A percentile compares a stretch with the other conserved stretches of the same genome.
phyloP scores from a whole-genome alignment of 2,888 invertebrate species.

The Tinea semifulvella region DNA sequence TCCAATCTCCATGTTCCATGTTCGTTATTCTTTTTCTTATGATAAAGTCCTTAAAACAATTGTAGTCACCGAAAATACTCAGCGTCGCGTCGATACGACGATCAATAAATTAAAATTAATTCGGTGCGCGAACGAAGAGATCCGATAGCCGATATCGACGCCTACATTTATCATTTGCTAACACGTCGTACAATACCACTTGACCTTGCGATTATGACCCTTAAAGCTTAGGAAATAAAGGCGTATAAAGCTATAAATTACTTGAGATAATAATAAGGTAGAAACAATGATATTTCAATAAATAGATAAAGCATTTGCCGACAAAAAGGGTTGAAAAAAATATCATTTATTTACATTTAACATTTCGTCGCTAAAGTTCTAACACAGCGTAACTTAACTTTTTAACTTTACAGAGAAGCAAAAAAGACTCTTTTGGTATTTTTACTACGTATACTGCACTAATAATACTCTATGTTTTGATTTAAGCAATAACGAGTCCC shows the following conservation, averaged over 20 bases:
- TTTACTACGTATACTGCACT: too few relatives aligned
- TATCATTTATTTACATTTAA: too few relatives aligned
- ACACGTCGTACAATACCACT: constrained; percentile 61
- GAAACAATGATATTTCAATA: too few relatives aligned
- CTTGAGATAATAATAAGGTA: constrained; percentile 33
- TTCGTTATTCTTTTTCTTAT: not conserved
- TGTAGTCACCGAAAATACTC: constrained; percentile 62
- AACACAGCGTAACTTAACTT: too few relatives aligned
- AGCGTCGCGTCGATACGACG: constrained; percentile 58
- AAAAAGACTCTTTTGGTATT: too few relatives aligned
- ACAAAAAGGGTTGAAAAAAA: too few relatives aligned
- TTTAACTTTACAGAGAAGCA: too few relatives aligned
- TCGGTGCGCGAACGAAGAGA: constrained; percentile 66
- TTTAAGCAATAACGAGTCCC: too few relatives aligned
- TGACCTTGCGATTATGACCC: constrained; percentile 38
- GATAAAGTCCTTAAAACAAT: constrained; percentile 2
- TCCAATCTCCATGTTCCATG: not conserved
- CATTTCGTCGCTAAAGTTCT: too few relatives aligned
- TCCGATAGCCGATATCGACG: constrained; percentile 65
- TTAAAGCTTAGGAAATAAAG: constrained; percentile 40
- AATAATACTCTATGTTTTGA: too few relatives aligned
- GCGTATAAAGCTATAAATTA: constrained; percentile 20
- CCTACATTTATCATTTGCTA: constrained; percentile 68
- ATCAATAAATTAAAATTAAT: constrained; percentile 68
- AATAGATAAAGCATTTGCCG: constrained; percentile 58